A percentile compares a stretch with the other conserved stretches of the same genome.
Conservation (phyloP, 2,797 vertebrate species). For the Helarctos malayanus region DNA sequence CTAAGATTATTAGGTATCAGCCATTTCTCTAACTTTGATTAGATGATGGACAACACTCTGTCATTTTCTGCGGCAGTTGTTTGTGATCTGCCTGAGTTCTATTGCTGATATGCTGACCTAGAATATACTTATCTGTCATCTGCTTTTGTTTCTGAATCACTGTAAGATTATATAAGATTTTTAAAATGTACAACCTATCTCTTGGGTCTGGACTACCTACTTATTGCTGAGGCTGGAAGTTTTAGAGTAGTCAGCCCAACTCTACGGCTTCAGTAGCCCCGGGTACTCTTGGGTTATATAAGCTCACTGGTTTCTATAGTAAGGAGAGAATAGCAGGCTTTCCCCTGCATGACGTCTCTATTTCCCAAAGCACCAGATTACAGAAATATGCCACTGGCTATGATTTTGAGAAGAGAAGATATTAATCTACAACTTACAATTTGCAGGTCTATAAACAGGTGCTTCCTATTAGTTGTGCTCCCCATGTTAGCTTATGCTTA, state of each 20-base stretch:
- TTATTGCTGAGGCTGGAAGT: slow-evolving; percentile 47
- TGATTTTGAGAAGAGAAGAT: slow-evolving; percentile 56
- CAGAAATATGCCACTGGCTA: slow-evolving; percentile 30
- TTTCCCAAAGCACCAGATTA: neutral
- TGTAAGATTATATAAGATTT: neutral
- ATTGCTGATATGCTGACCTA: slow-evolving; percentile 61
- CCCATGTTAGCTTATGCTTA: slow-evolving; percentile 52
- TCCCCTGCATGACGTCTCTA: neutral
- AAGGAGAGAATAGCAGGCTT: slow-evolving; percentile 45
- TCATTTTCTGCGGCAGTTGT: slow-evolving; percentile 69
- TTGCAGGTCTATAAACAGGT: slow-evolving; percentile 60
- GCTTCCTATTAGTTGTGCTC: slow-evolving; percentile 65
- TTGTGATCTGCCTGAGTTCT: slow-evolving; percentile 54
- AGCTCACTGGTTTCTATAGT: neutral
- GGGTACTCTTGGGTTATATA: neutral
- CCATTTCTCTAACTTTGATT: slow-evolving; percentile 70
- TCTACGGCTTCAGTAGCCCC: neutral
- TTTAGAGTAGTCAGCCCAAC: slow-evolving; percentile 11
- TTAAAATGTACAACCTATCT: slow-evolving; percentile 22
- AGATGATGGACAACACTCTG: slow-evolving; percentile 70
- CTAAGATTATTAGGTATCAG: slow-evolving; percentile 58
- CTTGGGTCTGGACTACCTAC: neutral
- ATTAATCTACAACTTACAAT: slow-evolving; percentile 50
- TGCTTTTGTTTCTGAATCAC: slow-evolving; percentile 72
- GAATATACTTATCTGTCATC: slow-evolving; percentile 68